Base-by-base conservation (phyloP, 2,888 invertebrate genomes). In the Margaritifera margaritifera region DNA sequence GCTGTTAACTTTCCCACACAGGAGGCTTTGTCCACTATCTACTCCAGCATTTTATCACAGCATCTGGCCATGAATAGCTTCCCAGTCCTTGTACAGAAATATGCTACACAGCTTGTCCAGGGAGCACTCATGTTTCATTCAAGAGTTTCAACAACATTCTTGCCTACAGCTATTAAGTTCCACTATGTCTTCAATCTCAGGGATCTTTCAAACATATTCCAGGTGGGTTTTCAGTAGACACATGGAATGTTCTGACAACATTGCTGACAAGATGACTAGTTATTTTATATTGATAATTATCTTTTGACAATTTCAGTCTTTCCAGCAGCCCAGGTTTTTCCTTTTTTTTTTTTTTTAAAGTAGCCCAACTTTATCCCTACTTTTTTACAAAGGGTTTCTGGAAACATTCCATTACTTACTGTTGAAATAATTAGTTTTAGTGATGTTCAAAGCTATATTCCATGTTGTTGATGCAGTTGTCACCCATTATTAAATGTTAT, bases 151-250 rank as follows among this genome's bases (percentile, higher is more conserved):
- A 94, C 95, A 89, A 93, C 95, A 50, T 98, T 97, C 89, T 91
- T 98, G 71, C 98, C 98, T 0, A 98, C 98, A 2, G 97, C 98
- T 1, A 94, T 96, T 64, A 98, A 98, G 90, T 98, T 97, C 84
- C 98, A 98, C 90, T 98, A 98, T 86, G 94, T 97, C 82, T 98
- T 98, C 90, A 98, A 98, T 91, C 92, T 98, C 69, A 92, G 98
- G 66, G 98, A 98, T 89, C 92, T 98, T 68, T 97, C 97, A 3
- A 98, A 97, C 89, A 94, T 98, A 66, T 98, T 98, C 89, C 96
- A 96, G 93, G 96, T 95, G 91, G 83, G 71, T 24, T 18, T n/a
- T 18, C 24, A 24, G 6, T 50, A 20, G 5, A 63, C 11, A 11
- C n/a, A 59, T 11, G 42, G 11, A 42, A 42, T 42, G 42, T 42